These are phyloP conservation scores for Chelonus formosanus DNA, from an alignment of 2,888 invertebrate genomes.

Conservation along the genomic window DNA sequence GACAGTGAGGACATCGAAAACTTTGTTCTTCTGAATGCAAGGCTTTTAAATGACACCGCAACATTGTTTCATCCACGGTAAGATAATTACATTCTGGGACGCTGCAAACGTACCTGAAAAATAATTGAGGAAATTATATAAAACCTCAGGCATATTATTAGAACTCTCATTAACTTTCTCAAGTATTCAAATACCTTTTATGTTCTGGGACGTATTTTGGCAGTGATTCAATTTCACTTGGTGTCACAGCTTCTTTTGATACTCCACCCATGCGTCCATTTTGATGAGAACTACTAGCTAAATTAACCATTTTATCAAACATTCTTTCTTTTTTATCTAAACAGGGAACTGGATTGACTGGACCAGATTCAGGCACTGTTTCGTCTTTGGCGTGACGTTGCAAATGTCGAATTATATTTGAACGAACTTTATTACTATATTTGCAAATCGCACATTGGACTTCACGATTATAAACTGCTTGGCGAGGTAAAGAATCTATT, in stretches of 20 bases:
- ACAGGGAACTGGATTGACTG: conserved; percentile 85
- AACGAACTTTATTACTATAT: conserved; percentile 75
- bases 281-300: conserved; percentile 76
- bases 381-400: conserved; percentile 72
- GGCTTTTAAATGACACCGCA: conserved; percentile 77
- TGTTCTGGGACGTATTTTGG: conserved; percentile 62
- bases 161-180: no score
- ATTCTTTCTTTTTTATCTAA: conserved; percentile 80
- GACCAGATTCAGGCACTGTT: conserved; percentile 73
- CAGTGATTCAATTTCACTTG: conserved; percentile 48
- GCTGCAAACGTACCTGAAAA: conserved; percentile 75
- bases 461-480: conserved; percentile 71
- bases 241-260: conserved; percentile 45
- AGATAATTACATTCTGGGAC: conserved; percentile 76
- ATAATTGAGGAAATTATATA: no score
- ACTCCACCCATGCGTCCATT: conserved; percentile 63
- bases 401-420: conserved; percentile 78
- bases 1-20: conserved; percentile 79
- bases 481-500: conserved; percentile 72
- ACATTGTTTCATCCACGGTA: conserved; percentile 76
- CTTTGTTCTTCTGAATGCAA: conserved; percentile 72
- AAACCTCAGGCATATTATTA: no score
- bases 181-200: conserved; percentile 49
- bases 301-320: conserved; percentile 86
- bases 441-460: conserved; percentile 75